Conservation (phyloP, 2,797 vertebrate genomes). For the Strix occidentalis region DNA sequence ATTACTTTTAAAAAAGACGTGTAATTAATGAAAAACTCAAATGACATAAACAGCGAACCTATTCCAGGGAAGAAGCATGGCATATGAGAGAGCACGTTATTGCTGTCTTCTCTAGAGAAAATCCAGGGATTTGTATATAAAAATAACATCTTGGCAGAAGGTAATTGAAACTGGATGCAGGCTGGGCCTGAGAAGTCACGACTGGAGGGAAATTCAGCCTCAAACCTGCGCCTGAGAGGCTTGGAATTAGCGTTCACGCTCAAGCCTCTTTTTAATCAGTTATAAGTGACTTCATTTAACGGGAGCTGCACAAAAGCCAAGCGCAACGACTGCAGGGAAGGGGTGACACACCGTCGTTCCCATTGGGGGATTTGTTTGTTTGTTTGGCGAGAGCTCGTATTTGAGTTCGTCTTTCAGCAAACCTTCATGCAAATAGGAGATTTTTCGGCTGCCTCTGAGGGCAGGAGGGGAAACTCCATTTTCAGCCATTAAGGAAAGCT, state of each 20-base stretch:
- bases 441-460: background rate
- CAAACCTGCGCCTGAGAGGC: background rate
- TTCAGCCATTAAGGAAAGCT: background rate
- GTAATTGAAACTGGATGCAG: background rate
- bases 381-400: background rate
- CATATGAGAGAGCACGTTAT: background rate
- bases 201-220: background rate
- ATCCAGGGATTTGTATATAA: background rate
- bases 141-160: background rate
- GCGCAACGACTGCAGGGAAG: fast-evolving
- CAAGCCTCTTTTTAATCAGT: background rate
- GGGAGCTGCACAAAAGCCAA: background rate
- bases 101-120: background rate
- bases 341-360: fast-evolving
- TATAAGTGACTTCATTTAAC: fast-evolving
- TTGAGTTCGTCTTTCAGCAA: background rate
- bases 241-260: background rate
- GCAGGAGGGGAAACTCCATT: background rate
- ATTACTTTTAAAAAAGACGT: background rate
- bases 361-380: too few relatives aligned
- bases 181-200: background rate
- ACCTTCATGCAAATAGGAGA: fast-evolving
- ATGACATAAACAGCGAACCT: background rate
- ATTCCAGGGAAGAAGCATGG: background rate
- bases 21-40: background rate